Percentiles rank a stretch among this genome's conserved stretches.
These are phyloP conservation scores for Mythimna pallens DNA, from an alignment of 2,888 invertebrate genomes.

Conservation along the genomic window DNA sequence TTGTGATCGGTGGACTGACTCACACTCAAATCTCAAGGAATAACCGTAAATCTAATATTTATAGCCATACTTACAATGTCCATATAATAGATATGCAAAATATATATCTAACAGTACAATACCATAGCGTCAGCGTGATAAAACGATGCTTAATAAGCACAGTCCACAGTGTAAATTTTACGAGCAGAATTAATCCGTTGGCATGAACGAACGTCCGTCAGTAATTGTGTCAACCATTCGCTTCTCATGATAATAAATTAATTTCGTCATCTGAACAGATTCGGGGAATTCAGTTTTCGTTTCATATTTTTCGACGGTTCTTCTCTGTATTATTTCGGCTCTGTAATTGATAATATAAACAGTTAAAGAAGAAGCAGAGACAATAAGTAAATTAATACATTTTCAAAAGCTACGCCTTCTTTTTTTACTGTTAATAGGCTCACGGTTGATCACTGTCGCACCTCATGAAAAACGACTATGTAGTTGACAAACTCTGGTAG, in stretches of 20 bases:
- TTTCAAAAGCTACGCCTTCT: too few species aligned
- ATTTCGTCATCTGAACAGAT: constrained; percentile 61
- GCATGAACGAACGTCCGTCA: constrained; percentile 70
- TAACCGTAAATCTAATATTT: constrained; percentile 34
- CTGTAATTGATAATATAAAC: too few species aligned
- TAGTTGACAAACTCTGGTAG: too few species aligned
- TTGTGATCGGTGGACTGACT: constrained; percentile 17
- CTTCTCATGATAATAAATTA: constrained; percentile 77
- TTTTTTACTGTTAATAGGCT: too few species aligned
- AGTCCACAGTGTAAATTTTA: constrained; percentile 78
- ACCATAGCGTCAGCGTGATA: constrained; percentile 39
- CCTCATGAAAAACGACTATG: too few species aligned
- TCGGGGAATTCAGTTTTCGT: constrained; percentile 44
- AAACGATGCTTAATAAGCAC: constrained; percentile 69
- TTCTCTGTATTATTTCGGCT: too few species aligned
- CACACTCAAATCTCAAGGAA: constrained; percentile 21
- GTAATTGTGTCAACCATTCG: constrained; percentile 79
- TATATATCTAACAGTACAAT: constrained; percentile 46
- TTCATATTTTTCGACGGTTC: constrained; percentile 27
- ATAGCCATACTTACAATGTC: constrained; percentile 31
- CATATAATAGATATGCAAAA: constrained; percentile 31
- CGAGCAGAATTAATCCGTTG: constrained; percentile 80
- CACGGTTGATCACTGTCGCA: too few species aligned
- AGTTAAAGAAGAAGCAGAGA: neutral
- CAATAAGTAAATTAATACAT: too few species aligned